phyloP scores from a whole-genome alignment of 1,140 invertebrate species.

The Aricia agestis region DNA sequence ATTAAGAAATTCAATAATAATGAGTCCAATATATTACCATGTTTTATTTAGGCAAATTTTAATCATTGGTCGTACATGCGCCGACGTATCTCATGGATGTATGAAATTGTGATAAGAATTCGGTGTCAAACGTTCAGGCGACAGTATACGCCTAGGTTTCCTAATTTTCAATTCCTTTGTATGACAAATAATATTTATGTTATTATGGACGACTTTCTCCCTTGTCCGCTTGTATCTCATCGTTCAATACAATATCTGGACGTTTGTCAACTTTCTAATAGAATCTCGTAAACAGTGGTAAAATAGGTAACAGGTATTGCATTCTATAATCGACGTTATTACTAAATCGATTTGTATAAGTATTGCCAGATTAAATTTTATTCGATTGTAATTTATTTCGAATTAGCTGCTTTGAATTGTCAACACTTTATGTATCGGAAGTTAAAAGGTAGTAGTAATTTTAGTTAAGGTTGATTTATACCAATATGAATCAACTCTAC shows the following conservation, averaged over 20 bases:
- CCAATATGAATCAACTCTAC: neutral
- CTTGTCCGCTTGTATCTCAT: conserved; percentile 19
- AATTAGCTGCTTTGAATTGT: neutral
- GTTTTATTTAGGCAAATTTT: too few relatives aligned
- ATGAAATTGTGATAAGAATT: too few relatives aligned
- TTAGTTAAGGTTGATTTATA: neutral
- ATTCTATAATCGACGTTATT: conserved; percentile 18
- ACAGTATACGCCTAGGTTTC: too few relatives aligned
- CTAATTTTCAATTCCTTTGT: too few relatives aligned
- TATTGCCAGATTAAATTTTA: neutral
- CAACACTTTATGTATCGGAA: neutral
- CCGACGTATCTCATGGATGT: too few relatives aligned
- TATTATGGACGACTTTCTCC: conserved; percentile 8
- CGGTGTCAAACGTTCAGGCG: too few relatives aligned
- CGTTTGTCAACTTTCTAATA: conserved; percentile 24
- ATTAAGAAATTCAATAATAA: too few relatives aligned
- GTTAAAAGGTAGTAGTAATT: neutral
- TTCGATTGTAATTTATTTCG: neutral
- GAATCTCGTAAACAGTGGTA: conserved; percentile 18
- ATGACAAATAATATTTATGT: conserved; percentile 11
- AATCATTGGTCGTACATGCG: too few relatives aligned
- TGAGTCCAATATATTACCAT: too few relatives aligned
- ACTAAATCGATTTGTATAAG: conserved; percentile 1
- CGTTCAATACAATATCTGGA: conserved; percentile 17
- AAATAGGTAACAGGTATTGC: conserved; percentile 22